Base-by-base conservation (phyloP, 2,888 invertebrate genomes). In the Clitarchus hookeri region DNA sequence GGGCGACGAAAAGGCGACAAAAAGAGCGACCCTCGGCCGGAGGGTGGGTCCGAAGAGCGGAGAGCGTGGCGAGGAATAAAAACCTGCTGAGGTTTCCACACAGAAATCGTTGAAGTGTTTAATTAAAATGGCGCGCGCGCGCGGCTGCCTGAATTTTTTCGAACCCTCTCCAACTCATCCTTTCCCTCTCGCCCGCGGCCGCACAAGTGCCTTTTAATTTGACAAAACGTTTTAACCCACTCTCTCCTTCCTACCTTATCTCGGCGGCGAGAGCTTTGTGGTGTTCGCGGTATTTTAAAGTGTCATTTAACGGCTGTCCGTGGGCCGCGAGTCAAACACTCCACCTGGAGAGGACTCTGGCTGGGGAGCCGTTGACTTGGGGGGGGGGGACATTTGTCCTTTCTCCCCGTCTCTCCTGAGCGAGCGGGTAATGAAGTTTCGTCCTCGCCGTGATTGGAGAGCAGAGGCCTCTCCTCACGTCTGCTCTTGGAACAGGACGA, bases 261-360 rank as follows among this genome's bases (percentile, higher is more conserved):
- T n/a, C 65, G 65, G 65, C 65, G 65, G 1, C 23, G 65, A 65
- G 65, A 65, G 65, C 65, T 65, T 65, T 65, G 65, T 65, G 65
- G 65, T 65, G 65, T 65, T n/a, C 23, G 65, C 65, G 65, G 65
- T 65, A 65, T 65, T 65, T 65, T 65, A 65, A 65, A 65, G 65
- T 65, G 65, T 65, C 65, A 65, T 65, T 65, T 65, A 65, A 65
- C 23, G 23, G 23, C 65, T 65, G 65, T 65, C 65, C 65, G 65
- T n/a, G 23, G 23, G 8, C 65, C 65, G 65, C 65, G 65, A 65
- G 65, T 65, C 65, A 65, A 65, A n/a, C 65, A 65, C 23, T n/a
- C n/a, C 65, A 65, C 65, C 65, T 65, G 65, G 23, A 65, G 65
- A n/a, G 65, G 8, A 11, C n/a, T 19, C 0, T 0, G n/a, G 65